These are phyloP conservation scores for Thamnaconus septentrionalis DNA, from an alignment of 2,113 vertebrate genomes.

Conservation along the genomic window DNA sequence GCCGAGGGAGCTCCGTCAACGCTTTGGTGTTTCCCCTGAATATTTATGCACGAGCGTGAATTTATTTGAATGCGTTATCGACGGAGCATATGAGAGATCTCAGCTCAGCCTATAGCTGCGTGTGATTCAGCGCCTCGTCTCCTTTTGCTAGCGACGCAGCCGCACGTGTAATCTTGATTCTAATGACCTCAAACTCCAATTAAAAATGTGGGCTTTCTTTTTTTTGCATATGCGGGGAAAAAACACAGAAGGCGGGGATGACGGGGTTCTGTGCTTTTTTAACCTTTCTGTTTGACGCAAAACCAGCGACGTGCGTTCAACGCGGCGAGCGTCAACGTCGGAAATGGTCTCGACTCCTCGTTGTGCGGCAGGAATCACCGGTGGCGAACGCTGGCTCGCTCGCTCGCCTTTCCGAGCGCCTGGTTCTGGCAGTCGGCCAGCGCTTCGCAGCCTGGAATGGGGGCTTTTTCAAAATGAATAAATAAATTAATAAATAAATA, in stretches of 20 bases:
- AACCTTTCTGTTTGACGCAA: conserved; percentile 49
- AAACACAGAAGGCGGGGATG: conserved; percentile 48
- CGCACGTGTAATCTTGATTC: conserved; percentile 71
- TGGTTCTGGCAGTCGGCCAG: conserved; percentile 70
- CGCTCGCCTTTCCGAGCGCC: conserved; percentile 64
- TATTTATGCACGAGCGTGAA: conserved; percentile 28
- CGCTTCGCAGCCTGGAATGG: conserved; percentile 51
- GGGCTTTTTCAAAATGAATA: background rate
- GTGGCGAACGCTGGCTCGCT: conserved; percentile 53
- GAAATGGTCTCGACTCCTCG: conserved; percentile 1
- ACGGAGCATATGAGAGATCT: conserved; percentile 15
- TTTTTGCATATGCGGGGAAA: conserved; percentile 62
- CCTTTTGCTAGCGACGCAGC: conserved; percentile 58
- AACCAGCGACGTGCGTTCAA: no score
- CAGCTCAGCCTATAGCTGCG: conserved; percentile 16
- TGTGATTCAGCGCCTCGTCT: conserved; percentile 69
- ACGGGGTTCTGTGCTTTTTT: conserved; percentile 32
- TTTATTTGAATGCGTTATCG: conserved; percentile 54
- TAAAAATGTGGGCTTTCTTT: conserved; percentile 42
- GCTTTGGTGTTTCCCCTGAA: conserved; percentile 38
- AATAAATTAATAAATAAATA: background rate
- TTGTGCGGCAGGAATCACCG: conserved; percentile 25
- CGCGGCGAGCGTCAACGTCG: conserved; percentile 35
- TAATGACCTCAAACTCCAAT: conserved; percentile 61
- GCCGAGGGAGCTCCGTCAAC: conserved; percentile 12